Percentiles rank a stretch among this genome's conserved stretches.
Evolutionary conservation across 1,140 invertebrate genomes (phyloP).

Genomic region (Heterodera schachtii): DNA sequence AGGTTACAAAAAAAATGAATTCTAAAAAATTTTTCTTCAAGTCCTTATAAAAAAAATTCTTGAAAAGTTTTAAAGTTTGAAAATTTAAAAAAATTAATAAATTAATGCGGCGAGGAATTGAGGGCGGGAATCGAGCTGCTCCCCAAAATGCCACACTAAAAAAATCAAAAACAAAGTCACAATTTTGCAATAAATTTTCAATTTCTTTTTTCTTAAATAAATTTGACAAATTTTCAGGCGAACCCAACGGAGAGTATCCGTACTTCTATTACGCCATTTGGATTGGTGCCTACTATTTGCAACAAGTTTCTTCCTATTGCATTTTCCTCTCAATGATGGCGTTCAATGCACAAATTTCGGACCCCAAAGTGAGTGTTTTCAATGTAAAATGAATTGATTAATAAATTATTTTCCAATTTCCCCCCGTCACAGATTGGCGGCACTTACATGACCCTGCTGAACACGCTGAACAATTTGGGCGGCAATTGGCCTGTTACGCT

Average conservation of each 20-base stretch:
- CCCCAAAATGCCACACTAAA: no score
- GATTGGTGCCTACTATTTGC: conserved; percentile 79
- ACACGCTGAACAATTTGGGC: conserved; percentile 92
- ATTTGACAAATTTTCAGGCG: not conserved
- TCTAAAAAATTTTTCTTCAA: no score
- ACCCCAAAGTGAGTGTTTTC: conserved; percentile 71
- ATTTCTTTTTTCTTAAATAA: not conserved
- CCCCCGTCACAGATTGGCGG: conserved; percentile 76
- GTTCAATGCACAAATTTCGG: conserved; percentile 79
- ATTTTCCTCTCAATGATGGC: conserved; percentile 77
- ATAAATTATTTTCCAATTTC: not conserved
- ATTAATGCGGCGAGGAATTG: no score
- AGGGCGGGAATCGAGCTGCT: no score
- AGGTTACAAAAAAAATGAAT: no score
- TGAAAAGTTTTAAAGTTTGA: not conserved
- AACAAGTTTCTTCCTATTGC: conserved; percentile 74
- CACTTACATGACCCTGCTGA: conserved; percentile 98
- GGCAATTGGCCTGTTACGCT: conserved; percentile 94
- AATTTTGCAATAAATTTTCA: no score
- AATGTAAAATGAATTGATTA: no score
- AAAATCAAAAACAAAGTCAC: no score
- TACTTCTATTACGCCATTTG: conserved; percentile 80
- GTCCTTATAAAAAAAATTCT: no score
- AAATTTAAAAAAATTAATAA: no score
- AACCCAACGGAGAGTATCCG: conserved; percentile 73